These are phyloP conservation scores for Bothrops jararaca DNA, from an alignment of 2,113 vertebrate species.

Conservation along the genomic window DNA sequence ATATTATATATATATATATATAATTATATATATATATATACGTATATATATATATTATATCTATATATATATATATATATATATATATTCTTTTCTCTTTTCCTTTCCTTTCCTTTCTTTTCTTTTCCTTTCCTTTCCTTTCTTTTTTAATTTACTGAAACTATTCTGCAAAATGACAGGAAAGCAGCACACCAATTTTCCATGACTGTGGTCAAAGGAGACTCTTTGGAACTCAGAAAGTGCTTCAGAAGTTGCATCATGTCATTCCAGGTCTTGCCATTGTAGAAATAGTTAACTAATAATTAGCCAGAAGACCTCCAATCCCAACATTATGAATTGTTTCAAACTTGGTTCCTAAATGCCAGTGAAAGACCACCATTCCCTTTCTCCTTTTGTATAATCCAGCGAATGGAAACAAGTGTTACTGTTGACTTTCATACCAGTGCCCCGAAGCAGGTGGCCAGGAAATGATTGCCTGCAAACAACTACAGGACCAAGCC, in stretches of 20 bases:
- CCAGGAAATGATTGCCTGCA: slow-evolving; percentile 16
- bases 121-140: background rate
- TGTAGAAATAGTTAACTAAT: background rate
- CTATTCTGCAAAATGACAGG: background rate
- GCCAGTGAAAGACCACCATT: background rate
- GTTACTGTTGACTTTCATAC: slow-evolving; percentile 11
- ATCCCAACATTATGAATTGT: background rate
- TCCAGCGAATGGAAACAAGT: background rate
- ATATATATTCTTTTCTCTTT: background rate
- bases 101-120: background rate
- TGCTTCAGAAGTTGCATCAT: background rate
- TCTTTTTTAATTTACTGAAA: background rate
- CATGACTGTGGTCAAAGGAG: background rate
- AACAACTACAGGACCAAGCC: slow-evolving; percentile 26
- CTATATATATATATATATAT: no score
- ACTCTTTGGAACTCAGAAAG: background rate
- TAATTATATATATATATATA: no score
- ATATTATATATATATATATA: no score
- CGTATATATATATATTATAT: no score
- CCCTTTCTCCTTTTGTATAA: background rate
- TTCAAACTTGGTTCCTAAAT: background rate
- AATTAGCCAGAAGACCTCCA: background rate
- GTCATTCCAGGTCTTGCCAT: background rate
- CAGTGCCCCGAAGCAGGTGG: background rate
- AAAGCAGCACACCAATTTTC: background rate